Evolutionary conservation across 2,888 invertebrate species (phyloP).

Genomic region (Osedax frankpressi): DNA sequence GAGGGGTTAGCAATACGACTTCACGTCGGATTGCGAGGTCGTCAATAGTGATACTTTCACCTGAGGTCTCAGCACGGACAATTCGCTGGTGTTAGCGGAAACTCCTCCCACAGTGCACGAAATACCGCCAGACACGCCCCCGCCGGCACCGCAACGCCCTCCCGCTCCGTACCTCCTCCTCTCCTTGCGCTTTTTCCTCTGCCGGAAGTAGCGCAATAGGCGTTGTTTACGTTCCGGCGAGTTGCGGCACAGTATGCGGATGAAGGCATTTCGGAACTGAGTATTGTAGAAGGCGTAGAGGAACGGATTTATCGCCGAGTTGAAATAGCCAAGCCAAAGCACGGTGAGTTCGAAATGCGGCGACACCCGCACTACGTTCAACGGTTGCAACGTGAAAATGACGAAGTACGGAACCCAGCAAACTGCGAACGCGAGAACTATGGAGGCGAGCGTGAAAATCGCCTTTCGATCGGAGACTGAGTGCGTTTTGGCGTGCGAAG

Average conservation of each 20-base stretch:
- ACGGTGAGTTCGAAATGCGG: constrained; percentile 25
- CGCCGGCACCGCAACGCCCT: not conserved
- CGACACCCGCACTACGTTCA: constrained; percentile 17
- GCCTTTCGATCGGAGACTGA: constrained; percentile 27
- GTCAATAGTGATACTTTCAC: not conserved
- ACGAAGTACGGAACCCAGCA: constrained; percentile 30
- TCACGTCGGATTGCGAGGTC: too few species aligned
- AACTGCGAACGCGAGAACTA: constrained; percentile 28
- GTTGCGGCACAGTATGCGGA: constrained; percentile 24
- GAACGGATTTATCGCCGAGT: constrained; percentile 28
- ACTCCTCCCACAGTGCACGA: too few species aligned
- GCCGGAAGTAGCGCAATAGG: constrained; percentile 7
- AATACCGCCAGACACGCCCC: not conserved
- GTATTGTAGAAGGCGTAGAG: constrained; percentile 30
- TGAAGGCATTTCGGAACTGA: constrained; percentile 27
- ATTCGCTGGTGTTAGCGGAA: not conserved
- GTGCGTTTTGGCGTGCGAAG: constrained; percentile 12
- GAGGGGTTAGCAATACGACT: too few species aligned
- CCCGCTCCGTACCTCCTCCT: not conserved
- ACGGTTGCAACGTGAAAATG: constrained; percentile 27
- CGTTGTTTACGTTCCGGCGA: constrained; percentile 16
- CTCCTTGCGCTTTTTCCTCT: constrained; percentile 7
- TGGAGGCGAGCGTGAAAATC: constrained; percentile 27
- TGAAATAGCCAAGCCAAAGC: constrained; percentile 29
- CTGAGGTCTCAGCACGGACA: not conserved